Evolutionary conservation across 2,113 vertebrate genomes (phyloP), one percentile per base, ranked within the genome.

Genomic region (Ornithorhynchus anatinus): DNA sequence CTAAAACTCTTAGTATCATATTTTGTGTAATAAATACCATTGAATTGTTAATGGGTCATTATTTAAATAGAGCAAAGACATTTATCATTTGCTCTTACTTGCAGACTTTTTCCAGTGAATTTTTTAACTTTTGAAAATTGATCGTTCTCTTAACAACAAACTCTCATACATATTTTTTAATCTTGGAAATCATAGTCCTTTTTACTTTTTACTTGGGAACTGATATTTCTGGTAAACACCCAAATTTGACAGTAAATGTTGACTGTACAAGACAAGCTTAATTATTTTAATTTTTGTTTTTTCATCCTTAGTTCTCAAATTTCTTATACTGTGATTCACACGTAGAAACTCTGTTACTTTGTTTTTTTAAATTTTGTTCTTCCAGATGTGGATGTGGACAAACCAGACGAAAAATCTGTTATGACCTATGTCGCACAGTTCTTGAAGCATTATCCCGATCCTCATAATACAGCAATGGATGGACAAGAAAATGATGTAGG

Each of bases 361-460:
- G 60, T 51, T 63, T 67, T 17, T n/a, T 3, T 0, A 70, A 0
- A 43, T 54, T 58, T 68, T 31, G 4, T 39, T 85, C 74, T 60
- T 84, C 42, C 85, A 99, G 98, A 99, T 84, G 97, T 99, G 11
- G 97, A 99, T 68, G 97, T 99, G 66, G 97, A 98, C 83, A 99
- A 99, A 44, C 98, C 98, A n/a, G 98, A 99, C 84, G 98, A 99
- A 82, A 99, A 98, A 87, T 99, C 97, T 48, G 92, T 99, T 39
- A 99, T 99, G 98, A 99, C 97, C 4, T 99, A 99, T 1, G 94
- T 99, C 32, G 96, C 97, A 54, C 97, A 99, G 89, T 99, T 99
- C 85, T 89, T 99, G 89, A 99, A 95, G 75, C 94, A 96, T 35
- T 96, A 94, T 69, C 97, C 97, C 0, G 92, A 97, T 35, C 71